Evolutionary conservation across 1,140 invertebrate species (phyloP).

Genomic region (Drosophila parvula): DNA sequence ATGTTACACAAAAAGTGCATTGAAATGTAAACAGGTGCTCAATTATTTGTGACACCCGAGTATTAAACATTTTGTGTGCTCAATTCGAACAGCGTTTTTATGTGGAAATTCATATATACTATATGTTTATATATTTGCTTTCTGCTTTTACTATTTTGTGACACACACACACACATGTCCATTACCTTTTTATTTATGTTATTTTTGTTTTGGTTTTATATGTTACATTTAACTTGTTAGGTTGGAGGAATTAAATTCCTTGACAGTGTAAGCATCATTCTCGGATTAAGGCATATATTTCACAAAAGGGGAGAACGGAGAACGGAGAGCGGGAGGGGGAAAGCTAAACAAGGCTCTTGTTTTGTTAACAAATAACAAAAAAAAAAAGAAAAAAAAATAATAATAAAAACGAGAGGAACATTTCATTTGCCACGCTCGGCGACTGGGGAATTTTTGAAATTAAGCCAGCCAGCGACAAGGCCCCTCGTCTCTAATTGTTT

Average conservation of each 20-base stretch:
- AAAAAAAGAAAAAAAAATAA: slow-evolving; percentile 2
- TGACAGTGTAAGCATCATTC: slow-evolving; percentile 16
- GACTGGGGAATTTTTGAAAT: slow-evolving; percentile 38
- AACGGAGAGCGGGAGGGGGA: not conserved
- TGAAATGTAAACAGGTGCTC: slow-evolving; percentile 19
- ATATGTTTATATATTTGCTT: not conserved
- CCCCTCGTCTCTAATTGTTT: slow-evolving; percentile 68
- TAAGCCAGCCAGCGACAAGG: slow-evolving; percentile 29
- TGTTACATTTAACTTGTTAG: slow-evolving; percentile 13
- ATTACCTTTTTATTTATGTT: slow-evolving; percentile 14
- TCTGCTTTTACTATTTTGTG: slow-evolving; percentile 9
- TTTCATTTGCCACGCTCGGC: slow-evolving; percentile 33
- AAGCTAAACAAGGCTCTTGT: slow-evolving; percentile 14
- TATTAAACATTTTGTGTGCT: slow-evolving; percentile 11
- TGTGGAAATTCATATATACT: too few relatives aligned
- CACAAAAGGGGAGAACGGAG: not conserved
- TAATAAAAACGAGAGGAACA: slow-evolving; percentile 14
- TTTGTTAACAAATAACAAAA: slow-evolving; percentile 20
- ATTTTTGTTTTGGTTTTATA: not conserved
- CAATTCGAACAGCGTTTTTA: slow-evolving; percentile 3
- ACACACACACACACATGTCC: slow-evolving; percentile 16
- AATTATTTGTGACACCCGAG: slow-evolving; percentile 17
- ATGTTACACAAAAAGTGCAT: slow-evolving; percentile 13
- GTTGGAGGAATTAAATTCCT: slow-evolving; percentile 18
- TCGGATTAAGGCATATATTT: slow-evolving; percentile 17